Conservation (phyloP, 2,797 vertebrate genomes). For the Molossus alvarezi region DNA sequence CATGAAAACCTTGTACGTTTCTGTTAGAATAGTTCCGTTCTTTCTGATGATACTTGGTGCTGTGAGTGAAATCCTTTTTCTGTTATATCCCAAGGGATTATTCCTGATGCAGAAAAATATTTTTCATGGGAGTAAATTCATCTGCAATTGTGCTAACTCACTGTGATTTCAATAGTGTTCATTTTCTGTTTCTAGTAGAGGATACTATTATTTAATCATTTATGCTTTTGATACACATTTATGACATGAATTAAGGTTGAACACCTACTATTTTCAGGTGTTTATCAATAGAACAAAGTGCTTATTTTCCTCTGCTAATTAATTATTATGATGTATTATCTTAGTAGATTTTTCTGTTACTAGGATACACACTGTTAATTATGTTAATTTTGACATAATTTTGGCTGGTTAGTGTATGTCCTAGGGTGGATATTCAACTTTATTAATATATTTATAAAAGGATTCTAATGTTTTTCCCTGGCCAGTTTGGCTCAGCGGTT, state of each 20-base stretch:
- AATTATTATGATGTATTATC: not conserved
- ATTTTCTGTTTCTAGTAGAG: not conserved
- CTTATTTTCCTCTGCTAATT: not conserved
- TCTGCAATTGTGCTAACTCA: not conserved
- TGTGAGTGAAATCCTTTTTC: not conserved
- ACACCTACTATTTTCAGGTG: not conserved
- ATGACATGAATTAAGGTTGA: not conserved
- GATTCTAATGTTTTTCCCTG: not conserved
- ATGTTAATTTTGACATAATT: not conserved
- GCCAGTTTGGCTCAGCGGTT: too few relatives aligned
- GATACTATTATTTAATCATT: not conserved
- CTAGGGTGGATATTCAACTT: not conserved
- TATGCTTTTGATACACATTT: not conserved
- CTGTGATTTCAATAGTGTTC: not conserved
- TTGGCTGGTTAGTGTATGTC: not conserved
- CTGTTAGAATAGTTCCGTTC: slow-evolving; percentile 27
- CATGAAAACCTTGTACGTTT: not conserved
- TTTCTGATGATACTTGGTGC: slow-evolving; percentile 28
- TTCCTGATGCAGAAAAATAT: slow-evolving; percentile 12
- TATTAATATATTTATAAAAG: not conserved
- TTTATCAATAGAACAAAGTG: not conserved
- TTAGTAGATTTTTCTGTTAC: not conserved
- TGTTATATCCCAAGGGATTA: slow-evolving; percentile 16
- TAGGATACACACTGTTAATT: not conserved
- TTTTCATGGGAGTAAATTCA: not conserved